Evolutionary conservation across 2,888 invertebrate species (phyloP).

Genomic region (Eristalinus sepulchralis): DNA sequence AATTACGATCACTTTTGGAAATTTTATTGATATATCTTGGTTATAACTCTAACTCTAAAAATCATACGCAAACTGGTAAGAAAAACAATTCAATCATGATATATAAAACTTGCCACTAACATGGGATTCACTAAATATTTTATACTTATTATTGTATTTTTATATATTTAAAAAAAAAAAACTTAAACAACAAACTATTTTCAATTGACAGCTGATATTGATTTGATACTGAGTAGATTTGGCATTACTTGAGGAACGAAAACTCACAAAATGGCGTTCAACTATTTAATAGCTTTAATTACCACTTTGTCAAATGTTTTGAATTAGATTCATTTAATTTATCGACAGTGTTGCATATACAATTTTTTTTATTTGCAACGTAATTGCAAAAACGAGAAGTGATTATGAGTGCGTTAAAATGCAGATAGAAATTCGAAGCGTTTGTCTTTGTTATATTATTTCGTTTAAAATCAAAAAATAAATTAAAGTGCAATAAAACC

Average conservation of each 20-base stretch:
- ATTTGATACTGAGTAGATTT: neutral
- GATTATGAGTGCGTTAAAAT: constrained; percentile 21
- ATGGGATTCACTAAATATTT: no score
- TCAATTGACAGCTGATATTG: neutral
- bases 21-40: no score
- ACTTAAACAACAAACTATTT: neutral
- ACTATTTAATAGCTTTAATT: constrained; percentile 20
- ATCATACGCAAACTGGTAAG: no score
- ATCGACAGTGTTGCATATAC: constrained; percentile 26
- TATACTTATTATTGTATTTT: neutral
- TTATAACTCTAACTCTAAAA: no score
- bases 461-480: constrained; percentile 51
- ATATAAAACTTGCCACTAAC: no score
- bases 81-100: no score
- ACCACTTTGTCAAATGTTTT: constrained; percentile 33
- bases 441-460: constrained; percentile 10
- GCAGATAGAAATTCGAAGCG: constrained; percentile 21
- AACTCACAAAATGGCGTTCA: constrained; percentile 33
- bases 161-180: no score
- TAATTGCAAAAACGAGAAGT: constrained; percentile 7
- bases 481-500: constrained; percentile 36
- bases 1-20: no score
- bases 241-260: constrained; percentile 15
- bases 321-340: constrained; percentile 37
- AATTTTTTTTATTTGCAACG: neutral